phyloP scores from a whole-genome alignment of 2,113 vertebrate genomes.

The Serinus canaria region DNA sequence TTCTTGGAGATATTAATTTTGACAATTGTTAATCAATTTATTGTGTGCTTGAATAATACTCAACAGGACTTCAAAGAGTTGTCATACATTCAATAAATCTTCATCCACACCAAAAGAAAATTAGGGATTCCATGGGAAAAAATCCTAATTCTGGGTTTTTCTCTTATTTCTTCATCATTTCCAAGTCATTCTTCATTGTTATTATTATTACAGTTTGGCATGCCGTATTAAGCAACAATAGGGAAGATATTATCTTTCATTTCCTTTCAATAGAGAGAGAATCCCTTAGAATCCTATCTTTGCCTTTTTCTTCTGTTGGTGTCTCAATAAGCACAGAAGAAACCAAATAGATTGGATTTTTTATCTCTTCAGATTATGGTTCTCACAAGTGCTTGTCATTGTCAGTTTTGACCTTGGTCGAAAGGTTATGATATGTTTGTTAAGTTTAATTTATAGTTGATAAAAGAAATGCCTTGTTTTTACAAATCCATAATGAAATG shows the following conservation, averaged over 20 bases:
- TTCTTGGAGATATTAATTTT: not conserved
- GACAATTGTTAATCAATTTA: not conserved
- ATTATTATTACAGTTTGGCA: not conserved
- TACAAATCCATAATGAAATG: not conserved
- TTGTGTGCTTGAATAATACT: not conserved
- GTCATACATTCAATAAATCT: not conserved
- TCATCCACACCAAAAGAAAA: not conserved
- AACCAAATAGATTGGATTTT: not conserved
- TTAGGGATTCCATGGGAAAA: not conserved
- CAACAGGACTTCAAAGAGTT: not conserved
- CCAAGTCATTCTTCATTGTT: not conserved
- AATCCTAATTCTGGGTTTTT: not conserved
- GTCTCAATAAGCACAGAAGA: not conserved
- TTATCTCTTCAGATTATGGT: not conserved
- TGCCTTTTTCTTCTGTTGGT: not conserved
- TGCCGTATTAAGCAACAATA: not conserved
- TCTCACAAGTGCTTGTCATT: not conserved
- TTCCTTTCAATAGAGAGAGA: not conserved
- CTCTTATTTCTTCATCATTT: not conserved
- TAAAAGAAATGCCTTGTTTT: not conserved
- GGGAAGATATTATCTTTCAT: conserved; percentile 15
- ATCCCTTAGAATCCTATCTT: not conserved
- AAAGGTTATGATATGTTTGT: not conserved
- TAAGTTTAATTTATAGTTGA: not conserved
- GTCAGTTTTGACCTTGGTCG: not conserved